Percentiles rank a stretch among this genome's conserved stretches.
Evolutionary conservation across 2,888 invertebrate genomes (phyloP).

Genomic region (Rotaria socialis): DNA sequence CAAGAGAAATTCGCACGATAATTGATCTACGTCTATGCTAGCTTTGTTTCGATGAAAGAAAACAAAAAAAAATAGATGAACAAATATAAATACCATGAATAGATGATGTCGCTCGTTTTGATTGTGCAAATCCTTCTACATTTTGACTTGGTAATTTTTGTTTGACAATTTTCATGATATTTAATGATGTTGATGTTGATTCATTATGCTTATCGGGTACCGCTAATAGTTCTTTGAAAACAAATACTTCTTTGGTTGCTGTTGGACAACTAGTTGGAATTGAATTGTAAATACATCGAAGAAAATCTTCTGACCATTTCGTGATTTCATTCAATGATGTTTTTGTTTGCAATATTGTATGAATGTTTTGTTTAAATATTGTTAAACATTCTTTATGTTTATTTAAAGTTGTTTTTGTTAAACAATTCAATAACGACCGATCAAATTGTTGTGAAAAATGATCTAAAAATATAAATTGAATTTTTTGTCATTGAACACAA

Average conservation of each 20-base stretch:
- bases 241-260: constrained; percentile 21
- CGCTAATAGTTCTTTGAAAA: neutral
- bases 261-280: neutral
- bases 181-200: neutral
- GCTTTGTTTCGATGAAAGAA: no score
- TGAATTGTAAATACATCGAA: constrained; percentile 14
- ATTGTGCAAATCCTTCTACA: neutral
- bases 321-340: neutral
- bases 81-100: neutral
- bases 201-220: neutral
- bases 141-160: neutral
- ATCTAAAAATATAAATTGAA: neutral
- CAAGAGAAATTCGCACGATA: no score
- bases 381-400: neutral
- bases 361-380: neutral
- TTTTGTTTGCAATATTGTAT: neutral
- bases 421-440: neutral
- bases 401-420: neutral
- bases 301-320: constrained; percentile 4
- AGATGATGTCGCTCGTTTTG: constrained; percentile 1
- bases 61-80: no score
- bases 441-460: neutral
- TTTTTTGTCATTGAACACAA: no score
- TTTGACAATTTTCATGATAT: neutral
- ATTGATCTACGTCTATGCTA: no score